Evolutionary conservation across 2,888 invertebrate genomes (phyloP).

Genomic region (Camponotus fellah): DNA sequence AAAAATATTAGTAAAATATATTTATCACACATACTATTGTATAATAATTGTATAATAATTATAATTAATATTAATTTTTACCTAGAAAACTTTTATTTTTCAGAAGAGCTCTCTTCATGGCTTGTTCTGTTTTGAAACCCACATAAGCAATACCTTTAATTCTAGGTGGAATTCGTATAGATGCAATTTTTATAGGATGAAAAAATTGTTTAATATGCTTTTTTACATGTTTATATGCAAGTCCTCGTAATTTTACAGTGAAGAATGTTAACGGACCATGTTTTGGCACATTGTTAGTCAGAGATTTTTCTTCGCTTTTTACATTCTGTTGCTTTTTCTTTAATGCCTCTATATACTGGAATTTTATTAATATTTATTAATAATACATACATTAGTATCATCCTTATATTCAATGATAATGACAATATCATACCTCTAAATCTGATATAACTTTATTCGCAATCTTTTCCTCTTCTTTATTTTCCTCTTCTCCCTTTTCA

Average conservation of each 20-base stretch:
- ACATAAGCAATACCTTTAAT: constrained; percentile 95
- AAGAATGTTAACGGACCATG: constrained; percentile 85
- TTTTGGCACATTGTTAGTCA: constrained; percentile 80
- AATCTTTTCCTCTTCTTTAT: constrained; percentile 87
- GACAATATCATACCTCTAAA: constrained; percentile 88
- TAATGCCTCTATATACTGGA: constrained; percentile 91
- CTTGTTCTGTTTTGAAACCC: constrained; percentile 94
- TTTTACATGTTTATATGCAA: constrained; percentile 93
- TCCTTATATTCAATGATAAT: constrained; percentile 24
- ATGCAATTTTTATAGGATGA: constrained; percentile 92
- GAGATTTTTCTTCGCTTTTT: constrained; percentile 74
- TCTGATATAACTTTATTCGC: constrained; percentile 93
- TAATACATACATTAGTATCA: constrained; percentile 35
- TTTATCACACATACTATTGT: constrained; percentile 40
- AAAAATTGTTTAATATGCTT: constrained; percentile 95
- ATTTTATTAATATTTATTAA: constrained; percentile 67
- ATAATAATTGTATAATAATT: too few relatives aligned
- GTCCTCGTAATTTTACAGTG: constrained; percentile 92
- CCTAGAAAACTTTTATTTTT: constrained; percentile 96
- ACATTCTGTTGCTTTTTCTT: constrained; percentile 87
- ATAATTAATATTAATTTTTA: constrained; percentile 84
- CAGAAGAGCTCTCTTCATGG: constrained; percentile 92
- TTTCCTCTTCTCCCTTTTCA: constrained; percentile 70
- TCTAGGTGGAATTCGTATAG: constrained; percentile 92
- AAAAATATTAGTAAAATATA: constrained; percentile 20